Evolutionary conservation across 1,140 invertebrate species (phyloP), one percentile per base, ranked within the genome.

Genomic region (Trachelipus rathkii): DNA sequence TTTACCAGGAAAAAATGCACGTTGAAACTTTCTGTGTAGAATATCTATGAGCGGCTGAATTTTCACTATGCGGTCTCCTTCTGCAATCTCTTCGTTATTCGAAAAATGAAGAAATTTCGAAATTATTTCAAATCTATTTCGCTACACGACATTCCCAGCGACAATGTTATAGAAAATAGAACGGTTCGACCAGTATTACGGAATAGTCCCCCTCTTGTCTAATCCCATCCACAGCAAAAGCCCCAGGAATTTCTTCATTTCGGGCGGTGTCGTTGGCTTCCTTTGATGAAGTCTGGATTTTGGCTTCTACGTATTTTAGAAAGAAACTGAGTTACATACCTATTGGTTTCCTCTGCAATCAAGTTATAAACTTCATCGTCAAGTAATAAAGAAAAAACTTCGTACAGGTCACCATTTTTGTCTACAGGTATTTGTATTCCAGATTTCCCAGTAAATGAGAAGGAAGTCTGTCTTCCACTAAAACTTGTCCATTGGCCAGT

Each of bases 101-200:
- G 45, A 60, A 73, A 78, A 80, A 74, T 76, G 77, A 43, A 76
- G 45, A 44, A 78, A 73, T 44, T 44, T 71, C 44, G 78, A 67
- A 46, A 78, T 43, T 66, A 77, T 19, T 66, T 71, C 24, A 73
- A 78, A 77, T 45, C 73, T 68, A 66, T 79, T 75, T 76, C 76
- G 44, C 33, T 21, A 46, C 76, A 77, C 75, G 15, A 46, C 50
- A 50, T 77, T 73, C 53, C 53, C 44, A 24, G 71, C 71, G 75
- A 77, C 33, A 50, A 76, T 60, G 23, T 46, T 60, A 23, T 10
- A 11, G 71, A 44, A 77, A 24, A 77, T 44, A 46, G 21, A 33
- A 72, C 44, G 43, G 74, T 74, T 76, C 73, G 69, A 53, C 75
- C 75, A 76, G 68, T 77, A 77, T 46, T 60, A 44, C 21, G 44